Conservation (phyloP, 2,888 invertebrate genomes). For the Epistrophe grossulariae region DNA sequence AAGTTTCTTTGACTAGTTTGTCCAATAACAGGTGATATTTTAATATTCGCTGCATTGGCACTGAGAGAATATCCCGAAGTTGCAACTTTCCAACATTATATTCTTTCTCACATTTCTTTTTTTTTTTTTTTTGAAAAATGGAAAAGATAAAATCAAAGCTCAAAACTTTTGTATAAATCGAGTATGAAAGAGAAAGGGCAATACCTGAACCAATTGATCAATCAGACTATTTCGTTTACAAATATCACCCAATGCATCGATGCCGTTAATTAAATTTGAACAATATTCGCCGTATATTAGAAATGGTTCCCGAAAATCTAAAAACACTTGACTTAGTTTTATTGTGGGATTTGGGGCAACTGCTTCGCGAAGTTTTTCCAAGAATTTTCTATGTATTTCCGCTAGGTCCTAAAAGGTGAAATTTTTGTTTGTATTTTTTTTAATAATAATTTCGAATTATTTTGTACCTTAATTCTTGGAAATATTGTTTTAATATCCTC, state of each 20-base stretch:
- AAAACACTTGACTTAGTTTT: constrained; percentile 92
- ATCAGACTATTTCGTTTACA: constrained; percentile 83
- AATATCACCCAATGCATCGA: constrained; percentile 88
- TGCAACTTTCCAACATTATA: constrained; percentile 98
- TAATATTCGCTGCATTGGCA: constrained; percentile 99
- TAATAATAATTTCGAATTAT: neutral
- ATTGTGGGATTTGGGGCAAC: constrained; percentile 86
- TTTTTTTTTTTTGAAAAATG: constrained; percentile 70
- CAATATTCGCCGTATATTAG: constrained; percentile 98
- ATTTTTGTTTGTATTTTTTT: neutral
- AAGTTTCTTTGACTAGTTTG: constrained; percentile 94
- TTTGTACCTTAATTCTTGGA: constrained; percentile 93
- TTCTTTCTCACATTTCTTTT: constrained; percentile 94
- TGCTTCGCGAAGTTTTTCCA: constrained; percentile 91
- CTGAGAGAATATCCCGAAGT: constrained; percentile 96
- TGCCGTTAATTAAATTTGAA: constrained; percentile 95
- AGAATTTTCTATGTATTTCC: constrained; percentile 93
- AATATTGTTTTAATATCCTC: constrained; percentile 93
- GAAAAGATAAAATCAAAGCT: constrained; percentile 23
- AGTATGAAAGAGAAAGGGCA: neutral
- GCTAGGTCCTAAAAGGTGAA: constrained; percentile 89
- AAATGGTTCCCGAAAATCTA: constrained; percentile 95
- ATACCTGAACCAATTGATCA: constrained; percentile 82
- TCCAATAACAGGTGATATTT: constrained; percentile 98
- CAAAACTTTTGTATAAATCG: neutral